These are phyloP conservation scores for Eurystomus gularis DNA, from an alignment of 2,113 vertebrate species.

Conservation along the genomic window DNA sequence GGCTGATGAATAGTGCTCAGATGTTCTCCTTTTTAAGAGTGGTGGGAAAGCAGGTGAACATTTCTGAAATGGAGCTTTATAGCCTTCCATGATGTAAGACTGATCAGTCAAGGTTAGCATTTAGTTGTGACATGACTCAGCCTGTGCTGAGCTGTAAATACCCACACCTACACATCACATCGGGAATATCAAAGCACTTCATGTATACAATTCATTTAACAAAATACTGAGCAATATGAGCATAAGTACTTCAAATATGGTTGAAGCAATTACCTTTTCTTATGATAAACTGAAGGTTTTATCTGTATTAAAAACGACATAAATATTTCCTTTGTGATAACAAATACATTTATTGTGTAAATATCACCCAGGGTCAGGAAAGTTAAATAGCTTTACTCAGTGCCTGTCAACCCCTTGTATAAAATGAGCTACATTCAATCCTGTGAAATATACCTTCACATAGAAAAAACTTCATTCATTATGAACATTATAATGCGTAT, in stretches of 20 bases:
- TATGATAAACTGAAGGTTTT: not conserved
- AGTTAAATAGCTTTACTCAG: not conserved
- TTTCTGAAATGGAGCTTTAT: not conserved
- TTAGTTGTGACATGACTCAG: not conserved
- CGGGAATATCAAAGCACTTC: not conserved
- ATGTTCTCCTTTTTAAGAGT: not conserved
- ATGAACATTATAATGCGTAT: not conserved
- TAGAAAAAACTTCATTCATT: not conserved
- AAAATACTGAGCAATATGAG: not conserved
- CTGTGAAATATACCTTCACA: not conserved
- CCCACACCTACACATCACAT: not conserved
- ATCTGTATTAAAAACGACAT: not conserved
- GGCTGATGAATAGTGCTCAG: not conserved
- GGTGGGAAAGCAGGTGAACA: not conserved
- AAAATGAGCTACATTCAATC: not conserved
- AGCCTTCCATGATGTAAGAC: not conserved
- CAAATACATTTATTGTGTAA: not conserved
- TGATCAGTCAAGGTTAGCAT: not conserved
- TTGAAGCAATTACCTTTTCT: not conserved
- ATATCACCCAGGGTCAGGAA: not conserved
- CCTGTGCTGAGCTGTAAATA: not conserved
- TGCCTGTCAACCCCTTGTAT: not conserved
- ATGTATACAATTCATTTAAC: not conserved
- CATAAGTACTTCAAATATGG: not conserved
- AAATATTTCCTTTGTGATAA: not conserved